Conservation (phyloP, 1,140 invertebrate species). For the Ceratina australensis region DNA sequence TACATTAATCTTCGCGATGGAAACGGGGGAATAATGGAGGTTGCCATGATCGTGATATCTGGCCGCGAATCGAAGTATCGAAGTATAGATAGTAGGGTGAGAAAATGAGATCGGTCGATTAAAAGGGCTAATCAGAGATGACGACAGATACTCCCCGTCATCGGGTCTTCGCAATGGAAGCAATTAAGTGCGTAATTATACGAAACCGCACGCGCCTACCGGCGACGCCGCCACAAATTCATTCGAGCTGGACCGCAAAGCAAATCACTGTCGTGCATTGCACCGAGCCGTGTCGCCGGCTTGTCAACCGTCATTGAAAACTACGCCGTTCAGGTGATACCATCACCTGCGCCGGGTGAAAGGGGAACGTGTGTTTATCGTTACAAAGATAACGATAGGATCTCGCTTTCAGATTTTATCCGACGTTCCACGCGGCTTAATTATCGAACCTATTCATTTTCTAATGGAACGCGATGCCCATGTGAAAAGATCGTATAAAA, state of each 20-base stretch:
- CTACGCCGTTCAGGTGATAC: constrained; percentile 47
- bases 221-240: constrained; percentile 64
- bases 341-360: background rate
- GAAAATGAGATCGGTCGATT: constrained; percentile 41
- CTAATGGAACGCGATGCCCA: no score
- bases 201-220: constrained; percentile 64
- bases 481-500: no score
- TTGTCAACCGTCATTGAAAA: constrained; percentile 59
- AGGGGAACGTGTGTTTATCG: background rate
- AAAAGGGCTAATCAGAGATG: constrained; percentile 56
- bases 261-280: constrained; percentile 70
- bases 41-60: background rate
- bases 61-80: background rate
- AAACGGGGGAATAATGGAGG: background rate
- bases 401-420: no score
- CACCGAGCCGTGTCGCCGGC: constrained; percentile 34
- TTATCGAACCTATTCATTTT: no score
- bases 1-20: no score
- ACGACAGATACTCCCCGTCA: constrained; percentile 55
- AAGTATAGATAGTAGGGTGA: background rate
- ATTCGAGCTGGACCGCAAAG: constrained; percentile 72
- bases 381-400: no score
- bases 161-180: constrained; percentile 66
- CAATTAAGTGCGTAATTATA: constrained; percentile 75
- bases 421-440: no score